Evolutionary conservation across 92 coral and sea anemone species (phyloP).

Genomic region (Scolanthus callimorphus): DNA sequence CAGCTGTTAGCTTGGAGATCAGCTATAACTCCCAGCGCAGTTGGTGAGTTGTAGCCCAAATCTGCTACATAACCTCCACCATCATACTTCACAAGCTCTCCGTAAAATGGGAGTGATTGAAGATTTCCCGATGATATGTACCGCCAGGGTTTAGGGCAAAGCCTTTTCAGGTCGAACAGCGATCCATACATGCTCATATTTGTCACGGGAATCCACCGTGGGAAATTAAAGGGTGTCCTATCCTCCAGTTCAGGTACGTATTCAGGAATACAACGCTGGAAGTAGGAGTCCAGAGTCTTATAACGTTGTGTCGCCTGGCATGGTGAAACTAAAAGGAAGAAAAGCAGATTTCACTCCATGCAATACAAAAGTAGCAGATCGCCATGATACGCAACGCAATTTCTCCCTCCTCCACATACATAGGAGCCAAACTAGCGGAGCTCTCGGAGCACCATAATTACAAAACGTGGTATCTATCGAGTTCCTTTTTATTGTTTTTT

Average conservation of each 20-base stretch:
- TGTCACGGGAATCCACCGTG: constrained; percentile 77
- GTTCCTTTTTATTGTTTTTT: too few species aligned
- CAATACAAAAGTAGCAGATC: too few species aligned
- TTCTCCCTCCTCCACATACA: too few species aligned
- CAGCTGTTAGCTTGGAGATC: constrained; percentile 63
- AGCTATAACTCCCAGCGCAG: constrained; percentile 68
- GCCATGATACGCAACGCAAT: too few species aligned
- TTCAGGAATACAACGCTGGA: constrained; percentile 50
- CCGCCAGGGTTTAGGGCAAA: constrained; percentile 87
- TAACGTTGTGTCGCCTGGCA: constrained; percentile 28
- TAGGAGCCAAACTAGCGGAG: too few species aligned
- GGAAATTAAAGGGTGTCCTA: constrained; percentile 52
- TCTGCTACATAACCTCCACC: constrained; percentile 94
- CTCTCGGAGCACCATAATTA: too few species aligned
- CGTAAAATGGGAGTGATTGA: constrained; percentile 45
- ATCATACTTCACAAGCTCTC: constrained; percentile 44
- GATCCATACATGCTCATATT: constrained; percentile 52
- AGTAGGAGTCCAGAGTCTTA: constrained; percentile 6
- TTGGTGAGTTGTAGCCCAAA: constrained; percentile 74
- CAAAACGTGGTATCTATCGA: too few species aligned
- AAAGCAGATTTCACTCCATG: too few species aligned
- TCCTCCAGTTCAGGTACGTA: constrained; percentile 56
- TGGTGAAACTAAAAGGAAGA: constrained; percentile 25
- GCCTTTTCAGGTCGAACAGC: constrained; percentile 39
- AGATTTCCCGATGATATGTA: constrained; percentile 61